These are phyloP conservation scores for Catamblyrhynchus diadema DNA, from an alignment of 2,797 vertebrate genomes.

Conservation along the genomic window DNA sequence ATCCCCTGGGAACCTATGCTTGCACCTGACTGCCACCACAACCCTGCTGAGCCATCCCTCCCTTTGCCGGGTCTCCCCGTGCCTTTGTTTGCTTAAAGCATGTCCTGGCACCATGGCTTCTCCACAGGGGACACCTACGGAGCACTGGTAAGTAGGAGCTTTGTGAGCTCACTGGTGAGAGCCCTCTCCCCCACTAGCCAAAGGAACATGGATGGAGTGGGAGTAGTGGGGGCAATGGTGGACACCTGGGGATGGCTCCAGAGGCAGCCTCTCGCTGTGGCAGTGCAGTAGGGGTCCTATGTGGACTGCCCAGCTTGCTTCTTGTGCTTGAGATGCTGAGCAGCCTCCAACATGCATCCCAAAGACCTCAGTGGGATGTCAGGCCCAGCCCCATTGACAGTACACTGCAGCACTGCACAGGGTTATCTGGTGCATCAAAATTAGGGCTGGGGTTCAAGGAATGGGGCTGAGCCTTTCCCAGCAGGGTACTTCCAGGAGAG, in stretches of 20 bases:
- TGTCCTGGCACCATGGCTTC: background rate
- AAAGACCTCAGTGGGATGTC: background rate
- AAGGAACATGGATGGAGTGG: background rate
- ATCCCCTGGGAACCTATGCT: background rate
- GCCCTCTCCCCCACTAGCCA: background rate
- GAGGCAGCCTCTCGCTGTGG: background rate
- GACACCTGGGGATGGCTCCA: background rate
- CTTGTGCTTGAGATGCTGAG: background rate
- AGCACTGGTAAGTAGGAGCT: background rate
- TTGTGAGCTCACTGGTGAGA: background rate
- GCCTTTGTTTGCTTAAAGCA: background rate
- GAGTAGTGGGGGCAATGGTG: too few species aligned
- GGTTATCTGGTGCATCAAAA: background rate
- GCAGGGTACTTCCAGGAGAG: background rate
- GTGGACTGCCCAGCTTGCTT: accelerated
- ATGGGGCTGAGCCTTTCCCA: background rate
- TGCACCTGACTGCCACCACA: background rate
- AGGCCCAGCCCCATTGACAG: background rate
- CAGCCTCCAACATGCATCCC: accelerated
- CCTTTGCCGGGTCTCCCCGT: background rate
- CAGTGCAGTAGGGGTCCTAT: accelerated
- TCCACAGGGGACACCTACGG: accelerated
- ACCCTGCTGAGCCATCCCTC: background rate
- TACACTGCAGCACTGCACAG: accelerated
- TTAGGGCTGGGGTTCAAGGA: background rate